Evolutionary conservation across 2,797 vertebrate species (phyloP), one percentile per base, ranked within the genome.

Genomic region (Cryptoblepharus egeriae): DNA sequence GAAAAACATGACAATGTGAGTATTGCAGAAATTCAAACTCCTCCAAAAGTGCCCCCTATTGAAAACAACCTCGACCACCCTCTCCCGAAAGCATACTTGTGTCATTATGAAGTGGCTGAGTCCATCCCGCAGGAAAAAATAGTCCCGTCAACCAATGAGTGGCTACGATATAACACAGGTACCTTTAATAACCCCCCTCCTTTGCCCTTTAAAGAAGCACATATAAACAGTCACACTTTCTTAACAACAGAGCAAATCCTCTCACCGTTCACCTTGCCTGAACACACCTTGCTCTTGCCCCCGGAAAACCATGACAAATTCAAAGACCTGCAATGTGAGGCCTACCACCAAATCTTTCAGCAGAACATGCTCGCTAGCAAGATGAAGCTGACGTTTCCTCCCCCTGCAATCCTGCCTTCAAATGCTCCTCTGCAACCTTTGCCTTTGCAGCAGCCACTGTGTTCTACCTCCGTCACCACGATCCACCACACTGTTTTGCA

Each of bases 401-500:
- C 96, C 0, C 5, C 90, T 0, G 39, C 85, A 0, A 39, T 95
- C 1, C 94, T 94, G 11, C 72, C 93, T 2, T 87, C 94, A 0
- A 81, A 63, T 61, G 81, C 93, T 24, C 71, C 94, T 0, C 92
- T 96, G 83, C 97, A 95, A 76, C 96, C 96, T 5, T 61, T 96
- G 81, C 93, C 96, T 65, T 88, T 96, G 90, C 94, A 93, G 64
- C 94, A 94, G 0, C 95, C 96, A 1, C 82, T 97, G 8, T 88
- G 95, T 88, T 96, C 96, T 88, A 94, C 96, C 93, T 96, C 97
- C 0, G 93, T 97, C 16, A 95, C 96, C 86, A 95, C 96, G 1
- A 94, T 97, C 84, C 96, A 96, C 16, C 96, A 96, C 90, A 95
- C 96, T 2, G 84, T 97, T 80, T 90, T 97, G 9, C 97, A 97